These are phyloP conservation scores for Nemurella pictetii DNA, from an alignment of 2,888 invertebrate genomes.

Conservation along the genomic window DNA sequence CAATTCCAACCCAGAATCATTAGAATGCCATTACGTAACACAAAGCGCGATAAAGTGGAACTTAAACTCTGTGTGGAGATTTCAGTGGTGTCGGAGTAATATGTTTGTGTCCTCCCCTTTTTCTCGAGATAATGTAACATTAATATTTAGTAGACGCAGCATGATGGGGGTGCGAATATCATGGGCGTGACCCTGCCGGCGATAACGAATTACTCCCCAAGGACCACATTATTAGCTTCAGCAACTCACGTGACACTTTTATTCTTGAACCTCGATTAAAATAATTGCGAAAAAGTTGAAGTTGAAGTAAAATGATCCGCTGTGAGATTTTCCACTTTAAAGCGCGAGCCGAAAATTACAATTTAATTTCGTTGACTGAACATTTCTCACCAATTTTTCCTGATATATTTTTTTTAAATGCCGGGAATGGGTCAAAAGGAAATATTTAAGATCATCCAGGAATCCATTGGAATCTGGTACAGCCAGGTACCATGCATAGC, in stretches of 20 bases:
- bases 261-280: constrained; percentile 8
- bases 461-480: too few relatives aligned
- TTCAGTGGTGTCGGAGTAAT: background rate
- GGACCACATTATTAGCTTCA: constrained; percentile 1
- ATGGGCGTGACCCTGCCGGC: background rate
- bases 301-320: background rate
- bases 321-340: background rate
- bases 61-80: background rate
- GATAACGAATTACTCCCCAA: constrained; percentile 12
- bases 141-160: constrained; percentile 18
- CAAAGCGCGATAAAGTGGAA: constrained; percentile 9
- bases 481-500: too few relatives aligned
- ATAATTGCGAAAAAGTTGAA: background rate
- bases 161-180: background rate
- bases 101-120: background rate
- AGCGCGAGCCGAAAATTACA: too few relatives aligned
- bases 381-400: too few relatives aligned
- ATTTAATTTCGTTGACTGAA: too few relatives aligned
- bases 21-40: too few relatives aligned
- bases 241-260: constrained; percentile 9
- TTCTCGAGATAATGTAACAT: constrained; percentile 11
- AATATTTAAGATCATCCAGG: too few relatives aligned
- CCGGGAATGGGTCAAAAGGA: too few relatives aligned
- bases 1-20: too few relatives aligned
- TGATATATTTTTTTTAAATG: too few relatives aligned